Evolutionary conservation across 1,140 invertebrate species (phyloP), one percentile per base, ranked within the genome.

Genomic region (Teleopsis dalmanni): DNA sequence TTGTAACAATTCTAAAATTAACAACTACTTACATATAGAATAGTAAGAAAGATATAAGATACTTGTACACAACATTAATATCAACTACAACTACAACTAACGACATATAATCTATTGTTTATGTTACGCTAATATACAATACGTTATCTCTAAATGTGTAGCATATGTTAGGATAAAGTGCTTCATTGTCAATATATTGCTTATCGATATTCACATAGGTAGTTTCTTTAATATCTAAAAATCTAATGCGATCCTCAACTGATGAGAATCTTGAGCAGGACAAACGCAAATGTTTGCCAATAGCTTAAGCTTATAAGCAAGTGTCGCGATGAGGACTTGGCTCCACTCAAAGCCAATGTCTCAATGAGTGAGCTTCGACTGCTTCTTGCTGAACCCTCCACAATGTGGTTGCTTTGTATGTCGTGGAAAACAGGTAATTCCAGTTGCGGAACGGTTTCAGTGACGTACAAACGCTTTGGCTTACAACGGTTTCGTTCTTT

Each of bases 361-460:
- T 55, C 41, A 14, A 47, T 55, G 23, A 48, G 31, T 3, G 53
- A 55, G 25, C 49, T 55, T 9, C 53, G 49, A 18, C 48, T 48
- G 25, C 50, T 55, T 3, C 53, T 38, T 4, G 35, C 45, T 3
- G 50, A 47, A 7, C 16, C 33, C 26, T 48, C 53, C 22, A 43
- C 19, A 2, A 55, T 45, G 29, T 55, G 26, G 41, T 51, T 55
- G 23, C 7, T 52, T 18, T 49, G 41, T 26, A 48, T 33, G 10
- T 48, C 50, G 4, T 48, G 41, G 5, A 51, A 16, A 40, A 52
- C 41, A 25, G 46, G 44, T 35, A 45, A n/a, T 23, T 55, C 27
- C 4, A 48, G 18, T 42, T 48, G 35, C 10, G 41, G 31, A 16
- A 47, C 37, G 5, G 43, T 45, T 23, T 51, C 26, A 2, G 44